Evolutionary conservation across 1,140 invertebrate species (phyloP), one percentile per base, ranked within the genome.

Genomic region (Chrysomallon squamiferum): DNA sequence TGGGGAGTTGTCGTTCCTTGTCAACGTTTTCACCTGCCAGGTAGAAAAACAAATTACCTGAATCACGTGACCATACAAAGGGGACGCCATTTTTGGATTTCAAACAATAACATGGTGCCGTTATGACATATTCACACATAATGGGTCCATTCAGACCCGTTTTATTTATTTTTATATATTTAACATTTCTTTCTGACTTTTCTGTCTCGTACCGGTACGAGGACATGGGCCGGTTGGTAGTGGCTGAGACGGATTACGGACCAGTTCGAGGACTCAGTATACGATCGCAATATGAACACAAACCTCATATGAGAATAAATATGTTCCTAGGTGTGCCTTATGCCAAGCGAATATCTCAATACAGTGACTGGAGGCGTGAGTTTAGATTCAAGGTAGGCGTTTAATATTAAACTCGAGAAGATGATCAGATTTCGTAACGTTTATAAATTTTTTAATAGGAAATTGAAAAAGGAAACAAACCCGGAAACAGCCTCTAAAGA

Each of bases 381-480:
- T 78, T 75, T 59, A 59, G 74, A 13, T 76, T 76, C 41, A 71
- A 70, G 68, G 76, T 78, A 71, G 67, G 65, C 52, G n/a, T n/a
- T n/a, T n/a, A n/a, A n/a, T 3, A 29, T 15, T 7, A 3, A 0
- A 15, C 5, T 41, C 25, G 2, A 0, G 11, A 20, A n/a, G 43
- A n/a, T 11, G 27, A 9, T 5, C 18, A 57, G 2, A 13, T 20
- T 41, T 11, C 11, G 9, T 57, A 43, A 3, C 57, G 27, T 57
- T 35, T 41, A 13, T 1, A 9, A 35, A 3, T 1, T 63, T 7
- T 11, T 1, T 15, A 15, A 62, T 18, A 15, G 33, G 27, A 13
- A 18, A 13, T 5, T n/a, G 43, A 30, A n/a, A 47, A 18, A 7
- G 20, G 22, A 7, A 35, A 33, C 6, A 38, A 9, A 35, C 3